Conservation (phyloP, 2,113 vertebrate genomes). For the Carollia perspicillata region DNA sequence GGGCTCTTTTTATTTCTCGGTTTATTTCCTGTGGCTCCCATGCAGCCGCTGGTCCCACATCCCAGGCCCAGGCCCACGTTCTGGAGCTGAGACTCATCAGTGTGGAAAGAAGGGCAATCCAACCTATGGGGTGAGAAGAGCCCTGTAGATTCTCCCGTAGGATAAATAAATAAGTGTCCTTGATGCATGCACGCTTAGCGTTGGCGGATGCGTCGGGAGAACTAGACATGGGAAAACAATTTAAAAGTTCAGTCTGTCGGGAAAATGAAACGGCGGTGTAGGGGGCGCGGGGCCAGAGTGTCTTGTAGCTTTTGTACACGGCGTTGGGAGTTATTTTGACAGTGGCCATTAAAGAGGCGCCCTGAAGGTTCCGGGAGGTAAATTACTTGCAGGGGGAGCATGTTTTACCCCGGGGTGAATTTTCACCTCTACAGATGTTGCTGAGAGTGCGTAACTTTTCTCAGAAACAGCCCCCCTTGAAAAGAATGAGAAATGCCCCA, state of each 20-base stretch:
- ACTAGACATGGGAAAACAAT: conserved; percentile 26
- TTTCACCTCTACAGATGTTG: conserved; percentile 75
- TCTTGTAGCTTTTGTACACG: conserved; percentile 24
- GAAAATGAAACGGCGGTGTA: conserved; percentile 24
- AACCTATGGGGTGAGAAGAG: not conserved
- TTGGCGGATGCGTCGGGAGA: conserved; percentile 59
- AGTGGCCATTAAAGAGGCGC: conserved; percentile 76
- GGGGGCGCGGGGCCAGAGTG: conserved; percentile 4
- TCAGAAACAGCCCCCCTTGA: conserved; percentile 35
- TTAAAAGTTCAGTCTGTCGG: conserved; percentile 32
- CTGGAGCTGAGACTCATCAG: not conserved
- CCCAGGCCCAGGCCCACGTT: not conserved
- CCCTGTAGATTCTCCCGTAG: not conserved
- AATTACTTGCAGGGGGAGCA: conserved; percentile 78
- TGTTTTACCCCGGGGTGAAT: conserved; percentile 74
- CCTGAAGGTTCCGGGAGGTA: conserved; percentile 76
- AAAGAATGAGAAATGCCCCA: not conserved
- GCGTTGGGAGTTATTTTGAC: conserved; percentile 77
- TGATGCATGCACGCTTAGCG: conserved; percentile 61
- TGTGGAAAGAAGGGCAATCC: not conserved
- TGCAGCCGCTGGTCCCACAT: not conserved
- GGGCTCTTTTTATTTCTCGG: not conserved
- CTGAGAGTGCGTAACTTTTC: conserved; percentile 49
- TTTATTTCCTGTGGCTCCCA: not conserved
- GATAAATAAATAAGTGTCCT: conserved; percentile 46